phyloP scores from a whole-genome alignment of 2,797 vertebrate genomes.

The Falco cherrug region DNA sequence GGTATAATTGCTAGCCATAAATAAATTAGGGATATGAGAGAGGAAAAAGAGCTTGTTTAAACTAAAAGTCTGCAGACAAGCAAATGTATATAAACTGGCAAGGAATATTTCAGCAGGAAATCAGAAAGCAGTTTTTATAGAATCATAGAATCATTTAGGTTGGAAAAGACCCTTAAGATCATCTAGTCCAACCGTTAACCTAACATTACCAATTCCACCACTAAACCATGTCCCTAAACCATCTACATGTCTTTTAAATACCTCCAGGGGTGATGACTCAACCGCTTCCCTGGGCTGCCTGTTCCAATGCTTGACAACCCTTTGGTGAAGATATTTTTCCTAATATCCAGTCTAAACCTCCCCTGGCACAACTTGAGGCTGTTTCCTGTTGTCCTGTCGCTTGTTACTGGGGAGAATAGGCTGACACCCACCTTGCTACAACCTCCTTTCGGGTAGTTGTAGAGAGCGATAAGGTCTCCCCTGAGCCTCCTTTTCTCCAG shows the following conservation, averaged over 20 bases:
- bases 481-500: background rate
- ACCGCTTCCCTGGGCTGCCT: background rate
- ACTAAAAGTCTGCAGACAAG: background rate
- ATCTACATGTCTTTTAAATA: background rate
- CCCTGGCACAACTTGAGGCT: background rate
- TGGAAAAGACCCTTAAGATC: background rate
- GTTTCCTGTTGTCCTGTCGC: accelerated
- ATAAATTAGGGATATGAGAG: background rate
- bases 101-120: background rate
- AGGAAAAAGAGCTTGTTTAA: background rate
- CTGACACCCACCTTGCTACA: accelerated
- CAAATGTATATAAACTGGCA: background rate
- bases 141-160: background rate
- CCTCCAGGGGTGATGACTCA: background rate
- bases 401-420: background rate
- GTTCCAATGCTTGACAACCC: background rate
- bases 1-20: background rate
- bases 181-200: accelerated
- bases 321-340: background rate
- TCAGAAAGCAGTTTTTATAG: background rate
- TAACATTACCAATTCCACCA: background rate
- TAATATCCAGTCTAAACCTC: background rate
- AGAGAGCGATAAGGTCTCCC: background rate
- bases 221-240: background rate
- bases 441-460: background rate